Base-by-base conservation (phyloP, 2,113 vertebrate species). In the Miniopterus natalensis region DNA sequence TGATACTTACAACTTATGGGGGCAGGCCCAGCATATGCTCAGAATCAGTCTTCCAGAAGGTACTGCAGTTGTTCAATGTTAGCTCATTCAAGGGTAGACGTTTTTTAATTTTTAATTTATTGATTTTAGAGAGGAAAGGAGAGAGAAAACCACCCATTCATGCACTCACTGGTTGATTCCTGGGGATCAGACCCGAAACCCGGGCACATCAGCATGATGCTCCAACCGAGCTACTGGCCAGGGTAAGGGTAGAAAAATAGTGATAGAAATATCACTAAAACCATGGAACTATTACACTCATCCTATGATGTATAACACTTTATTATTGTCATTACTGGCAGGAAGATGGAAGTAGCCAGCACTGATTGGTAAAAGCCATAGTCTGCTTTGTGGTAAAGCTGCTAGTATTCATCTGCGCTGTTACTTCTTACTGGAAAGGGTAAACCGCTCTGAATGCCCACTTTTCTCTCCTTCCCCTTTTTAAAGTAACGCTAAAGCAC, bases 381-480 rank as follows among this genome's bases (percentile, higher is more conserved):
- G 49, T 57, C n/a, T 36, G 42, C 29, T 87, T 90, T 83, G 91
- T 77, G 15, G 88, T 63, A 42, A 95, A 93, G 80, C 75, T 86
- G 88, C 61, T 94, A 91, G 49, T 73, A 61, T 47, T 70, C 73
- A 71, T 59, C 45, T 75, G 65, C 95, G 89, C 29, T 79, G 4
- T 73, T 85, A 51, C 10, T 85, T 88, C 61, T 88, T 83, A 57
- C 53, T 59, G 29, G 31, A 75, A 88, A 96, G 23, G 45, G 85
- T 77, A 85, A 87, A 93, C 81, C 79, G n/a, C 84, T 63, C 17
- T 53, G 65, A 88, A 36, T 53, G 59, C 57, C 53, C 71, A 4
- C 65, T 88, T 90, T 93, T 57, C 40, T 49, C 36, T 47, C 40
- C 49, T 75, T 45, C n/a, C 63, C 3, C 18, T 23, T 45, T 92